Evolutionary conservation across 2,797 vertebrate species (phyloP).

Genomic region (Bovichtus diacanthus): DNA sequence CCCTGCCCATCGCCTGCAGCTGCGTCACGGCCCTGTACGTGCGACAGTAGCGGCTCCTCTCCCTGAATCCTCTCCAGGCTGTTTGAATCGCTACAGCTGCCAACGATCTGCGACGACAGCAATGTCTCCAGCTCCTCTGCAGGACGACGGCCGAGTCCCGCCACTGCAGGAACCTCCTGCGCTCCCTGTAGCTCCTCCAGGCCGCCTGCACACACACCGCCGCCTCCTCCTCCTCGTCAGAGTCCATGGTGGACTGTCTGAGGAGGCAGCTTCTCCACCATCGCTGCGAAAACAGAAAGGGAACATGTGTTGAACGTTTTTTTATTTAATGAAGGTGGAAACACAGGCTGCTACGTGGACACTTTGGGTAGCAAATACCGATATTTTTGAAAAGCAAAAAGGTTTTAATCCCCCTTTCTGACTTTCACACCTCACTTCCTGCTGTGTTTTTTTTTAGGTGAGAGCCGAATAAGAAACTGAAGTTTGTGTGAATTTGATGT

Average conservation of each 20-base stretch:
- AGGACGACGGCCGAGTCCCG: conserved; percentile 85
- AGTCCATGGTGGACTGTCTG: conserved; percentile 71
- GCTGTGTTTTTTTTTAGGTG: background rate
- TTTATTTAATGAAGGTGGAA: background rate
- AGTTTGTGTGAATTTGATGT: conserved; percentile 1
- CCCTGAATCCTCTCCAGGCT: conserved; percentile 87
- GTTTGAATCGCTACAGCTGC: conserved; percentile 89
- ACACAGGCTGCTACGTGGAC: background rate
- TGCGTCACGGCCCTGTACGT: conserved; percentile 71
- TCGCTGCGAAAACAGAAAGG: conserved; percentile 63
- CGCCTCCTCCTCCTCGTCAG: conserved; percentile 73
- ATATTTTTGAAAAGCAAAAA: background rate
- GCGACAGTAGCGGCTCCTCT: conserved; percentile 75
- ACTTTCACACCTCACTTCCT: background rate
- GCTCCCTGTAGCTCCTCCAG: conserved; percentile 89
- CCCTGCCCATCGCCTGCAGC: conserved; percentile 88
- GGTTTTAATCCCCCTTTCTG: background rate
- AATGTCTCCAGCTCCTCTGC: conserved; percentile 90
- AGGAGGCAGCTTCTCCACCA: conserved; percentile 89
- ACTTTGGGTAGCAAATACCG: background rate
- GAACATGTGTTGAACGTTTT: background rate
- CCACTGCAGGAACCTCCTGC: conserved; percentile 85
- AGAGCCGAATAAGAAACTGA: background rate
- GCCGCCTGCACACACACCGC: conserved; percentile 88
- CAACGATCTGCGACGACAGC: conserved; percentile 51